Evolutionary conservation across 2,888 invertebrate genomes (phyloP).

Genomic region (Venusia cambrica): DNA sequence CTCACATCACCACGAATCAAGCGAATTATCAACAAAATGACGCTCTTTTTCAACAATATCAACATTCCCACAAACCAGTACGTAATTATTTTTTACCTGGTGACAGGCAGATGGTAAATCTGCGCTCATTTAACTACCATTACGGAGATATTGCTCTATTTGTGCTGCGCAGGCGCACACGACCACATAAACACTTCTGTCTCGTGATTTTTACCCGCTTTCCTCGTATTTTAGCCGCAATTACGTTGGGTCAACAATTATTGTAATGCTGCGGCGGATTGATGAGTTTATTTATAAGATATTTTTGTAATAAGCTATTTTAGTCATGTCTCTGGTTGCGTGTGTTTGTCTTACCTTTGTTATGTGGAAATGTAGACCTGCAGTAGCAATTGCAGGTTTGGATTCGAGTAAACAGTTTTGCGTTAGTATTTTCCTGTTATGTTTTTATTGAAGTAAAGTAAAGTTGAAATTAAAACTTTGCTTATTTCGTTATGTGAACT

Average conservation of each 20-base stretch:
- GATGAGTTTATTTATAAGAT: conserved; percentile 31
- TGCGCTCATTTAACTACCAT: conserved; percentile 56
- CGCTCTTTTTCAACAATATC: conserved; percentile 16
- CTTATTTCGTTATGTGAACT: no score
- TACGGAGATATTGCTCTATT: conserved; percentile 39
- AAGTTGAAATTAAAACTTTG: no score
- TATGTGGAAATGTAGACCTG: no score
- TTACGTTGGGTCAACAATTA: conserved; percentile 33
- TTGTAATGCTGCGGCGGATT: conserved; percentile 27
- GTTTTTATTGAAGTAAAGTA: no score
- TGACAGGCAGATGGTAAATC: conserved; percentile 47
- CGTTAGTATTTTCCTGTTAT: no score
- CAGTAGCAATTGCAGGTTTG: conserved; percentile 11
- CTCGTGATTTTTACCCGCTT: conserved; percentile 36
- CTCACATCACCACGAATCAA: conserved; percentile 21
- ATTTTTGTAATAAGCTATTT: conserved; percentile 25
- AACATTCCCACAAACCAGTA: conserved; percentile 16
- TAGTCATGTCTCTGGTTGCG: conserved; percentile 14
- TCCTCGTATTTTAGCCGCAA: conserved; percentile 34
- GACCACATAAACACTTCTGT: conserved; percentile 33
- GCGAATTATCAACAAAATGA: conserved; percentile 20
- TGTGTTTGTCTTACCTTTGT: conserved; percentile 16
- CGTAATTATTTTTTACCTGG: conserved; percentile 22
- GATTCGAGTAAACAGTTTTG: conserved; percentile 9
- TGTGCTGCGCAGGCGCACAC: conserved; percentile 26